Evolutionary conservation across 2,797 vertebrate genomes (phyloP).

Genomic region (Acomys russatus): DNA sequence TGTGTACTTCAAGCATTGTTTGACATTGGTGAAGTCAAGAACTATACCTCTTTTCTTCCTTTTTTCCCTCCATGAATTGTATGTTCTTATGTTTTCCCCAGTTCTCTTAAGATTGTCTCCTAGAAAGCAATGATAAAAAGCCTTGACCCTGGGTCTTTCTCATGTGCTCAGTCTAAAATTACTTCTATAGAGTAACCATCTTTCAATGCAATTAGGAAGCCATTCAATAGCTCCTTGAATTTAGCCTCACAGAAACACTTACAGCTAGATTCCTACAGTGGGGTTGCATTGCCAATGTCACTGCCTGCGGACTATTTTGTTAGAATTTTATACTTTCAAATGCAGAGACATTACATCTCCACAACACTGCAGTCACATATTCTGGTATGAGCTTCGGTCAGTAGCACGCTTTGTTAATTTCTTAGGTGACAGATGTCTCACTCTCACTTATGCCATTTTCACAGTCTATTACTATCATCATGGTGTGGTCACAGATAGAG

Average conservation of each 20-base stretch:
- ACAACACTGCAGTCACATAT: background rate
- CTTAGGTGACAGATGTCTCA: background rate
- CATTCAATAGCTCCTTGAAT: constrained; percentile 10
- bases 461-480: background rate
- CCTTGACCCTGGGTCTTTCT: constrained; percentile 55
- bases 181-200: background rate
- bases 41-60: background rate
- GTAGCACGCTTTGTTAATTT: background rate
- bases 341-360: constrained; percentile 16
- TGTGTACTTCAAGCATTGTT: constrained; percentile 45
- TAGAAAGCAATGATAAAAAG: constrained; percentile 47
- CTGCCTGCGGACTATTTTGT: constrained; percentile 35
- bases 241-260: background rate
- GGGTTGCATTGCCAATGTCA: background rate
- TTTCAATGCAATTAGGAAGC: constrained; percentile 34
- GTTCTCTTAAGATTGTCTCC: constrained; percentile 13
- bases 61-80: background rate
- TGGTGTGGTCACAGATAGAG: background rate
- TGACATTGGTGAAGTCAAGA: constrained; percentile 48
- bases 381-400: background rate
- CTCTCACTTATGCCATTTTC: background rate
- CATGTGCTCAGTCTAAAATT: constrained; percentile 27
- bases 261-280: background rate
- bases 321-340: constrained; percentile 45
- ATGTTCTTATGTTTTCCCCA: background rate